Conservation (phyloP, 2,113 vertebrate genomes). For the Tympanuchus pallidicinctus region DNA sequence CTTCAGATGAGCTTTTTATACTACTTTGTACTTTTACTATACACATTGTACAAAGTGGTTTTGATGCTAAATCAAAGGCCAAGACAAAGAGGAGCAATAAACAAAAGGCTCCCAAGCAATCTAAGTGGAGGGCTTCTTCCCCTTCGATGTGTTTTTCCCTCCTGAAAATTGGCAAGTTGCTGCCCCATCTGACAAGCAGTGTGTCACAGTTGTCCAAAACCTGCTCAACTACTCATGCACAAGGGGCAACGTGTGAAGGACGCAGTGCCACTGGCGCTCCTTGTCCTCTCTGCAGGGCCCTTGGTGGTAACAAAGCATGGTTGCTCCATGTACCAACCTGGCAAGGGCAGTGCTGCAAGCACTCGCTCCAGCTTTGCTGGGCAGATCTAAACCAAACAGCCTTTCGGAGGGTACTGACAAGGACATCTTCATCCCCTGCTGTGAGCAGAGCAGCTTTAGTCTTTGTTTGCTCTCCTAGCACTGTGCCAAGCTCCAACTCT, state of each 20-base stretch:
- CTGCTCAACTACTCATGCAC: accelerated
- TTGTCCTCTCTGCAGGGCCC: accelerated
- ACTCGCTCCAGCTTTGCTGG: accelerated
- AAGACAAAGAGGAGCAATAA: not conserved
- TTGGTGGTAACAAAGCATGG: accelerated
- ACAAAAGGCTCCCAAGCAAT: not conserved
- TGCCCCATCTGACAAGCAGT: not conserved
- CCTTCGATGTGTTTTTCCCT: accelerated
- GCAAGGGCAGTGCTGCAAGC: not conserved
- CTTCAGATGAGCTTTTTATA: not conserved
- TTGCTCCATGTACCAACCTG: accelerated
- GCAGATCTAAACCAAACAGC: conserved; percentile 58
- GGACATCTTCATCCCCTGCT: conserved; percentile 29
- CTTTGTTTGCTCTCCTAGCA: not conserved
- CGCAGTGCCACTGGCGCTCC: accelerated
- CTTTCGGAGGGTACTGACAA: conserved; percentile 5
- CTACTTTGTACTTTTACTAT: too few species aligned
- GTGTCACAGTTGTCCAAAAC: not conserved
- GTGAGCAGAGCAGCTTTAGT: not conserved
- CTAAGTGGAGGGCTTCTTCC: not conserved
- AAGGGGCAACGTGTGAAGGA: accelerated
- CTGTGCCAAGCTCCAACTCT: conserved; percentile 15
- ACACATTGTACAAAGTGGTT: not conserved
- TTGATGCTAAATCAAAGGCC: not conserved
- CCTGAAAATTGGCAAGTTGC: not conserved